These are phyloP conservation scores for Parauchenoglanis punctatus DNA, from an alignment of 2,797 vertebrate species.

Conservation along the genomic window DNA sequence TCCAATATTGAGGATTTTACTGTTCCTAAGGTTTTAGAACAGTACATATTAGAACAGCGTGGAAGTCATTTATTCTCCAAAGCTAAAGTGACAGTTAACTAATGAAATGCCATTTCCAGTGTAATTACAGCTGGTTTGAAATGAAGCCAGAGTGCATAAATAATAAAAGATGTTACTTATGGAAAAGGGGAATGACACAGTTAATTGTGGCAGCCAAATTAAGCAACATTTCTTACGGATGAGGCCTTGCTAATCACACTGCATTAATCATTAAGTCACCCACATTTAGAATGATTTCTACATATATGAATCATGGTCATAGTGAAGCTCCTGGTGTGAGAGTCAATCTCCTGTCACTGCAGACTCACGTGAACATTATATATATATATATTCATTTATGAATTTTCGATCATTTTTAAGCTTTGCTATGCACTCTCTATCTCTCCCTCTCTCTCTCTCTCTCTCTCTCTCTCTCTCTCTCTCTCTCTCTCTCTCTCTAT, in stretches of 20 bases:
- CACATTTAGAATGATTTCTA: slow-evolving; percentile 4
- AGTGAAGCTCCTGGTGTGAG: too few species aligned
- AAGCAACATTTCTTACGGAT: slow-evolving; percentile 38
- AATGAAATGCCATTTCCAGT: slow-evolving; percentile 64
- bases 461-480: too few species aligned
- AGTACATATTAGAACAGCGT: slow-evolving; percentile 15
- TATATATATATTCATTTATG: background rate
- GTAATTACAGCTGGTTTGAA: slow-evolving; percentile 62
- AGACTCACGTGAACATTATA: background rate
- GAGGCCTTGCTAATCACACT: slow-evolving; percentile 33
- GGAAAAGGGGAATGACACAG: slow-evolving; percentile 10
- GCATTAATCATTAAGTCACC: background rate
- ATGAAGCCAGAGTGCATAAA: slow-evolving; percentile 47
- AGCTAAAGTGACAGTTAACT: slow-evolving; percentile 59
- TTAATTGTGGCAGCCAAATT: slow-evolving; percentile 46
- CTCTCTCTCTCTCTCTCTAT: too few species aligned
- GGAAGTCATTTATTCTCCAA: slow-evolving; percentile 12
- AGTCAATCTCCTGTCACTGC: background rate
- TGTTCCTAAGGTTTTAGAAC: background rate
- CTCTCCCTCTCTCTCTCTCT: too few species aligned
- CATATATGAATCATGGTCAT: background rate
- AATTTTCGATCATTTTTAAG: too few species aligned
- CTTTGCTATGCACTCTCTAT: too few species aligned
- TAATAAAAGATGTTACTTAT: slow-evolving; percentile 47
- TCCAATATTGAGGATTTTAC: slow-evolving; percentile 7